phyloP scores from a whole-genome alignment of 2,113 vertebrate species.

The Seriola aureovittata region DNA sequence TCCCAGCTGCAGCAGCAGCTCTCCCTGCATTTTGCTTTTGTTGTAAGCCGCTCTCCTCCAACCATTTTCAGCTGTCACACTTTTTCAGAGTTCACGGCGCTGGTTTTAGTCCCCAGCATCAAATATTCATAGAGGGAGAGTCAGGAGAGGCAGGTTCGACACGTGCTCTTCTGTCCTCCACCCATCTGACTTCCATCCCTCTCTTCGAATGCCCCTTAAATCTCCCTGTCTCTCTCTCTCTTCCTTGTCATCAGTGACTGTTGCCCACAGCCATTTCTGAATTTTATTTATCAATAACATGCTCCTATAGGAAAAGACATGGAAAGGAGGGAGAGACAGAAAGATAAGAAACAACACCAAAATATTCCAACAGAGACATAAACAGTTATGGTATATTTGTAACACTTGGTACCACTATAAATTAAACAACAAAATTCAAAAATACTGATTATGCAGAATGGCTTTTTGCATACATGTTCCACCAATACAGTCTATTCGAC shows the following conservation, averaged over 20 bases:
- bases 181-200: slow-evolving; percentile 55
- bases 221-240: slow-evolving; percentile 64
- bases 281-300: background rate
- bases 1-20: slow-evolving; percentile 9
- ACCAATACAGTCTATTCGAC: too few species aligned
- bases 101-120: slow-evolving; percentile 91
- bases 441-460: background rate
- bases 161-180: slow-evolving; percentile 47
- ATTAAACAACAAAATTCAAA: background rate
- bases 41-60: slow-evolving; percentile 75
- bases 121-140: slow-evolving; percentile 92
- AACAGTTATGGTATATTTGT: background rate
- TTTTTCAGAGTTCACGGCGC: slow-evolving; percentile 88
- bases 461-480: too few species aligned
- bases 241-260: background rate
- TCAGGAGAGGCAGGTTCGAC: slow-evolving; percentile 83
- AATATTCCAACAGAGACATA: background rate
- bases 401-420: background rate
- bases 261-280: slow-evolving; percentile 1
- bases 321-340: background rate
- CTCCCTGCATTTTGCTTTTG: slow-evolving; percentile 72
- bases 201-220: slow-evolving; percentile 86
- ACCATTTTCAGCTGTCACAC: slow-evolving; percentile 91
- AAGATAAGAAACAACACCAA: background rate
- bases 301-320: background rate